Evolutionary conservation across 2,888 invertebrate species (phyloP), one percentile per base, ranked within the genome.

Genomic region (Exocentrus adspersus): DNA sequence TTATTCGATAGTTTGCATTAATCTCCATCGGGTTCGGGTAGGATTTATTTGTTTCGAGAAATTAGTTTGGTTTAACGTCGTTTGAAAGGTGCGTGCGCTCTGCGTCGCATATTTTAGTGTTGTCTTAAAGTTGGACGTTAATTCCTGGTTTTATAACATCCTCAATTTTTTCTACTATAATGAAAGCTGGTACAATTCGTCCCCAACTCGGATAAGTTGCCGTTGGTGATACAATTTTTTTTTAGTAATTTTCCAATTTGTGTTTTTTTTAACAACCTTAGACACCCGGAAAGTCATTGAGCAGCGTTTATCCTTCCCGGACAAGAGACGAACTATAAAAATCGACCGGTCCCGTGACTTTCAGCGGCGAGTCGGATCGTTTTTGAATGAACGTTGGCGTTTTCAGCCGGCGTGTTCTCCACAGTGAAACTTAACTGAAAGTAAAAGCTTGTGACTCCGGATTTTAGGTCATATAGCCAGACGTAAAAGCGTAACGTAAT

Each of bases 391-490:
- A 59, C 56, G 63, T 59, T 69, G 63, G 62, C 63, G 64, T 62
- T 65, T n/a, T 62, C 65, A 62, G 61, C 52, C 54, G 54, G 61
- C 64, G 66, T 51, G 59, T 57, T 58, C 50, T 59, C 64, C 50
- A 56, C 59, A 56, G 62, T 58, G 70, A 66, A 73, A 73, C 72
- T 71, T 68, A 66, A 63, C 70, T 65, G 74, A 75, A 75, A 76
- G 75, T 75, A 71, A 75, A 72, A 76, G 75, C 73, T 74, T 73
- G 70, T 74, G 73, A 73, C 70, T 72, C 68, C 60, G 69, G 70
- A 72, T 73, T 73, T 75, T 66, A 74, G 74, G 74, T 75, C 74
- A 74, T n/a, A n/a, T 69, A 75, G 72, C 64, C 75, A 68, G 70
- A 69, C 72, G 72, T 73, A 74, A 74, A 73, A 72, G 72, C 72